Evolutionary conservation across 2,797 vertebrate genomes (phyloP).

Genomic region (Vespertilio murinus): DNA sequence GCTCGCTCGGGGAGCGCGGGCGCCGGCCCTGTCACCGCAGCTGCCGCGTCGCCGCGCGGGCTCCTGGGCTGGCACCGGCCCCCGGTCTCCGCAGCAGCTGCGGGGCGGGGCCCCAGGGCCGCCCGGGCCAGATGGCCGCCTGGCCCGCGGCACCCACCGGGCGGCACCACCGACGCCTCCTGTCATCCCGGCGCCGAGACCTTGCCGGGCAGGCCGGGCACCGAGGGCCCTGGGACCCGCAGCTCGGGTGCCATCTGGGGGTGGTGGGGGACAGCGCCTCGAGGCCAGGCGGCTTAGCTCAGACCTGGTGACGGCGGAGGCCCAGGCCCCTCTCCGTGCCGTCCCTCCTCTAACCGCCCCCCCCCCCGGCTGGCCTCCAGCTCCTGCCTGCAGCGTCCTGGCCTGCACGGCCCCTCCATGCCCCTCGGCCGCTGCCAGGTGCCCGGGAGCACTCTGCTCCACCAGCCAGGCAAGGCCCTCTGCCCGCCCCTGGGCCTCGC

Average conservation of each 20-base stretch:
- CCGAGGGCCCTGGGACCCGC: neutral
- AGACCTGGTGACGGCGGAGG: neutral
- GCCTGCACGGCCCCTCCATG: neutral
- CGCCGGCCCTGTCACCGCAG: neutral
- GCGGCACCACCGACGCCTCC: neutral
- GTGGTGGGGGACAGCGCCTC: neutral
- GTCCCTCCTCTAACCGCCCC: neutral
- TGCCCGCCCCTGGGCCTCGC: neutral
- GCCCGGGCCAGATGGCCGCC: conserved; percentile 50
- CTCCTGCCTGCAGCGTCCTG: neutral
- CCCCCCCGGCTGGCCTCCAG: neutral
- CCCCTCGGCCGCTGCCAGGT: neutral
- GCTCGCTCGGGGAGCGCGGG: neutral
- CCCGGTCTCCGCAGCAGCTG: neutral
- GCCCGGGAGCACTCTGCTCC: neutral
- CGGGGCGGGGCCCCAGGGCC: neutral
- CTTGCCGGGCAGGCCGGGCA: neutral
- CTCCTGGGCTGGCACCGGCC: neutral
- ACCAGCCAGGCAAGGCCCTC: neutral
- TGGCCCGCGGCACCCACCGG: neutral
- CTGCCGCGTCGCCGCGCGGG: neutral
- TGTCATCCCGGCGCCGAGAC: neutral
- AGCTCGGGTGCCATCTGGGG: neutral
- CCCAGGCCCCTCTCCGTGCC: neutral
- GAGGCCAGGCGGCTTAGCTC: neutral